Conservation (phyloP, 2,888 invertebrate species). For the Chrysina gloriosa region DNA sequence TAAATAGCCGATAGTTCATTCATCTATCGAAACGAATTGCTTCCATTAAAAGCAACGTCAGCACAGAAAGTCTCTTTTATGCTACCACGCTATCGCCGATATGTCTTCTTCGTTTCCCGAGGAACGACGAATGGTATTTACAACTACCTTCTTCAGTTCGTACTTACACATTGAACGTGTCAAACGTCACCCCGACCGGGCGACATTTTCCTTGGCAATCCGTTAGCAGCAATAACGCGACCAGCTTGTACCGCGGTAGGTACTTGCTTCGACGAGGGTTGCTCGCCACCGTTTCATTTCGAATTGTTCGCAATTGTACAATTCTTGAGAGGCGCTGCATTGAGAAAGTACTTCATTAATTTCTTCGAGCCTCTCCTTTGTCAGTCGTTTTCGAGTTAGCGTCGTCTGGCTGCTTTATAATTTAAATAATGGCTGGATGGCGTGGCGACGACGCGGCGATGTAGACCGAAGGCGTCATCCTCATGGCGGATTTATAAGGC, state of each 20-base stretch:
- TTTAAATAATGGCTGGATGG: background rate
- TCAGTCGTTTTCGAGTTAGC: background rate
- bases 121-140: background rate
- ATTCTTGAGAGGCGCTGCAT: background rate
- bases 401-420: background rate
- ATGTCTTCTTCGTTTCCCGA: background rate
- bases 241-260: background rate
- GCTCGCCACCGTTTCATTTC: background rate
- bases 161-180: background rate
- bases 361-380: background rate
- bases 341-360: background rate
- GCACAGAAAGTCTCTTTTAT: background rate
- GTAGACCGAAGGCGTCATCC: background rate
- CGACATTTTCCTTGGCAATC: no score
- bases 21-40: no score
- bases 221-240: no score
- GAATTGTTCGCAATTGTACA: background rate
- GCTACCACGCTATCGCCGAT: background rate
- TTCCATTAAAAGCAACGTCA: background rate
- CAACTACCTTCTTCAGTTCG: background rate
- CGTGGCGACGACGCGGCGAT: conserved; percentile 1
- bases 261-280: background rate
- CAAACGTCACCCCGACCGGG: background rate
- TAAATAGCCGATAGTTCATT: no score
- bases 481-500: background rate